These are phyloP conservation scores for Etheostoma spectabile DNA, from an alignment of 2,113 vertebrate genomes.

Conservation along the genomic window DNA sequence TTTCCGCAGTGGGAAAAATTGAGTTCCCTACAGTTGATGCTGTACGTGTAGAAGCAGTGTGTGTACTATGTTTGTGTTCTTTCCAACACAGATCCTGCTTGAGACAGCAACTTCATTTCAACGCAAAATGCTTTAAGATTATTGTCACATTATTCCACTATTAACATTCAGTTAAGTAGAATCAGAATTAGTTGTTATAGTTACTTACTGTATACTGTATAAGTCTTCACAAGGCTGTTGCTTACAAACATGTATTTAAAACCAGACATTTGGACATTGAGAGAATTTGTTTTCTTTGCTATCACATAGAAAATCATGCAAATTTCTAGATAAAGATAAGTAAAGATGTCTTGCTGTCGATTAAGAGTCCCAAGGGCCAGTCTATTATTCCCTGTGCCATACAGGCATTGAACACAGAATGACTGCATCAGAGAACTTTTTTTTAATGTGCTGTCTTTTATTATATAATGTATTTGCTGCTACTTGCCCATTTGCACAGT, in stretches of 20 bases:
- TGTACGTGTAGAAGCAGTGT: constrained; percentile 3
- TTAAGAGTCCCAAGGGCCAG: too few relatives aligned
- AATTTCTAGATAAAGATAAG: not conserved
- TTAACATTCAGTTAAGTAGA: not conserved
- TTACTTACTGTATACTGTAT: not conserved
- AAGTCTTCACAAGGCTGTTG: not conserved
- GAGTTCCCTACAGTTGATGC: constrained; percentile 57
- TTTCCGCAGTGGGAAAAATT: constrained; percentile 22
- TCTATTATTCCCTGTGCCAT: too few relatives aligned
- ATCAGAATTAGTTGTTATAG: not conserved
- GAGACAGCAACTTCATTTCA: not conserved
- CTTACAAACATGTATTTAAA: not conserved
- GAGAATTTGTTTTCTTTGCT: not conserved
- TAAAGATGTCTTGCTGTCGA: too few relatives aligned
- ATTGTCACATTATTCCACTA: not conserved
- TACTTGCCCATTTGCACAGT: too few relatives aligned
- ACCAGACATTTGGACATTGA: too few relatives aligned
- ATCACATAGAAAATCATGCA: not conserved
- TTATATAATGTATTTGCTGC: too few relatives aligned
- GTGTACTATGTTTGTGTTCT: not conserved
- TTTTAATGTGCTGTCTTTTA: too few relatives aligned
- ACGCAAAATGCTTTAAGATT: not conserved
- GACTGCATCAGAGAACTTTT: too few relatives aligned
- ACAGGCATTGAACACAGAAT: too few relatives aligned
- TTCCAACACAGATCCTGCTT: not conserved